Evolutionary conservation across 2,797 vertebrate species (phyloP).

Genomic region (Steatocranus sp.): DNA sequence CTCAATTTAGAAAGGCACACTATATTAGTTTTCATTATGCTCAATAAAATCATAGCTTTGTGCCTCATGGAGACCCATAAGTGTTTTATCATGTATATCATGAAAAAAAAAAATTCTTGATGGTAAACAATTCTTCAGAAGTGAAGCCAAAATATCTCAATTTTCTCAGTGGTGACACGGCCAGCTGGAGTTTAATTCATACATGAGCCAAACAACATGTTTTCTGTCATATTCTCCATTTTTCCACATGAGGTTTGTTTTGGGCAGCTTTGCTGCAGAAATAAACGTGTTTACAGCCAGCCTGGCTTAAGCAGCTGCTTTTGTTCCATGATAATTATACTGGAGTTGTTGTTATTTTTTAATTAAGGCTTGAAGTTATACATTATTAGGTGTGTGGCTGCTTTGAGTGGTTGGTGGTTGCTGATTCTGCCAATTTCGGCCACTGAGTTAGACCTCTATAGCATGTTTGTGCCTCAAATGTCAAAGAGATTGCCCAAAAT

Average conservation of each 20-base stretch:
- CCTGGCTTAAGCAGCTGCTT: neutral
- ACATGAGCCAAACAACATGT: neutral
- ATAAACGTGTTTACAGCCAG: neutral
- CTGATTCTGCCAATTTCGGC: neutral
- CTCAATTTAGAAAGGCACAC: neutral
- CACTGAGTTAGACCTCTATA: neutral
- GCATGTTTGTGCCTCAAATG: neutral
- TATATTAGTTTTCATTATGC: neutral
- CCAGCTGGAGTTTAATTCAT: neutral
- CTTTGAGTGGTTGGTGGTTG: neutral
- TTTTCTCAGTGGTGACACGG: neutral
- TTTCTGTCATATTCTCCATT: neutral
- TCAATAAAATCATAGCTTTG: neutral
- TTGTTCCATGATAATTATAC: neutral
- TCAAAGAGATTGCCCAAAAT: neutral
- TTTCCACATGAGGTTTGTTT: neutral
- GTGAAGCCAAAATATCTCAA: neutral
- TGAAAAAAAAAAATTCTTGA: accelerated
- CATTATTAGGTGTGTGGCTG: neutral
- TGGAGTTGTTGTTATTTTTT: neutral
- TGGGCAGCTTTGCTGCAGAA: neutral
- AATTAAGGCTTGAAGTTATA: neutral
- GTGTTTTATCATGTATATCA: neutral
- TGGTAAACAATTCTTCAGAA: neutral
- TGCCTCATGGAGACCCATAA: neutral